Percentiles rank a stretch among this genome's conserved stretches.
phyloP scores from a whole-genome alignment of 2,797 vertebrate species.

The Atherinosoma microstoma region DNA sequence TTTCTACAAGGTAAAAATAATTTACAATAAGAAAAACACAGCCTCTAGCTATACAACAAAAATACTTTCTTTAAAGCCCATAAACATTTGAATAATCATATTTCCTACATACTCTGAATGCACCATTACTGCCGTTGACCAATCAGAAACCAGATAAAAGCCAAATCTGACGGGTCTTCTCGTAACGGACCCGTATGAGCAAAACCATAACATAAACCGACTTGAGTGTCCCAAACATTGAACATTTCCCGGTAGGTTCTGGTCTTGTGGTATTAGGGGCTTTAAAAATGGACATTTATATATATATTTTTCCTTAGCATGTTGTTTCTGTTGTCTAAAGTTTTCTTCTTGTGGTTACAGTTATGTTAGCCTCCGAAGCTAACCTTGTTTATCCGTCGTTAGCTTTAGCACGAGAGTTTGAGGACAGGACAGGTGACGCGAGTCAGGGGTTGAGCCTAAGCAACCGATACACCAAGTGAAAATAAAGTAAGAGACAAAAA shows the following conservation, averaged over 20 bases:
- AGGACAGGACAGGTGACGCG: not conserved
- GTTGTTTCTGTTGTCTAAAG: not conserved
- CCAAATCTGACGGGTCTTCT: not conserved
- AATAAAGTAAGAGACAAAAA: not conserved
- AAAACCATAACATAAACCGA: not conserved
- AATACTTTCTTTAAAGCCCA: no score
- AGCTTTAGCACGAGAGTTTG: not conserved
- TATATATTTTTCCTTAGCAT: not conserved
- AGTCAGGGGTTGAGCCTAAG: not conserved
- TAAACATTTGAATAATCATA: fast-evolving
- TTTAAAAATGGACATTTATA: not conserved
- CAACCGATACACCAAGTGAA: not conserved
- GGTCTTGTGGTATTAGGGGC: not conserved
- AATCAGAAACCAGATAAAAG: slow-evolving; percentile 35
- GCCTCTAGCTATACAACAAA: no score
- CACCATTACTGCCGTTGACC: slow-evolving; percentile 17
- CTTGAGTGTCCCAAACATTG: not conserved
- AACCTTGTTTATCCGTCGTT: not conserved
- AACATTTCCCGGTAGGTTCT: not conserved
- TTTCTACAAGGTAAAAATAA: no score
- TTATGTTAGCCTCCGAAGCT: not conserved
- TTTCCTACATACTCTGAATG: not conserved
- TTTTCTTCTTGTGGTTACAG: not conserved
- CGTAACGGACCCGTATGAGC: not conserved
- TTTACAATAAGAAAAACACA: no score